A percentile compares a stretch with the other conserved stretches of the same genome.
phyloP scores from a whole-genome alignment of 1,140 invertebrate species.

The Brachionus asplanchnoidis region DNA sequence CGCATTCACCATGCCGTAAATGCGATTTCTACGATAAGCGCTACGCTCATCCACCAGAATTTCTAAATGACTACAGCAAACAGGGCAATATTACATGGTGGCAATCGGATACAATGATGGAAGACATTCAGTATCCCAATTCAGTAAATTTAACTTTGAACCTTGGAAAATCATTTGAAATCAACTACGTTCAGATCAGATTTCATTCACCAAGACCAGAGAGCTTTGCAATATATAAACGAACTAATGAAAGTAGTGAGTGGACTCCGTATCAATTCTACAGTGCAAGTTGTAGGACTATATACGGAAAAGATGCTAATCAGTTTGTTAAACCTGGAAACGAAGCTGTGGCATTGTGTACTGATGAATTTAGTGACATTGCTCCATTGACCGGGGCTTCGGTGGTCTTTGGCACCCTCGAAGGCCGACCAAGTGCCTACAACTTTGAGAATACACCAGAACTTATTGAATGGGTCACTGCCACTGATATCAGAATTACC shows the following conservation, averaged over 20 bases:
- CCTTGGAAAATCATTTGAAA: constrained; percentile 94
- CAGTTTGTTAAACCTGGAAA: constrained; percentile 53
- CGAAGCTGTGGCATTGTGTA: constrained; percentile 66
- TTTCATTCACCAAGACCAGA: constrained; percentile 92
- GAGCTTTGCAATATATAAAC: constrained; percentile 70
- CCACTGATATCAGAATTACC: constrained; percentile 82
- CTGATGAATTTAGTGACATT: constrained; percentile 92
- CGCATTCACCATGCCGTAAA: constrained; percentile 49
- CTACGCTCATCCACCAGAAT: constrained; percentile 67
- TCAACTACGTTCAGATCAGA: constrained; percentile 85
- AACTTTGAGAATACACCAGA: constrained; percentile 78
- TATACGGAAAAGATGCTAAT: constrained; percentile 81
- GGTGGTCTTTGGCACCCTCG: constrained; percentile 89
- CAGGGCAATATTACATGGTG: constrained; percentile 81
- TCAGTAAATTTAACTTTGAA: constrained; percentile 85
- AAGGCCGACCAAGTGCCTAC: constrained; percentile 83
- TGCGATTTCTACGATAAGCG: constrained; percentile 60
- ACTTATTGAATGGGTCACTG: constrained; percentile 89
- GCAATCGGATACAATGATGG: constrained; percentile 94
- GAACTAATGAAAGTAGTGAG: constrained; percentile 94
- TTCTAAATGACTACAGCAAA: constrained; percentile 77
- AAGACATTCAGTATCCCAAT: constrained; percentile 80
- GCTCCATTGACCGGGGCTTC: constrained; percentile 87
- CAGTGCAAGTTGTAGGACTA: constrained; percentile 75
- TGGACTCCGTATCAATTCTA: constrained; percentile 60